Conservation (phyloP, 2,797 vertebrate genomes). For the Calcarius lapponicus region DNA sequence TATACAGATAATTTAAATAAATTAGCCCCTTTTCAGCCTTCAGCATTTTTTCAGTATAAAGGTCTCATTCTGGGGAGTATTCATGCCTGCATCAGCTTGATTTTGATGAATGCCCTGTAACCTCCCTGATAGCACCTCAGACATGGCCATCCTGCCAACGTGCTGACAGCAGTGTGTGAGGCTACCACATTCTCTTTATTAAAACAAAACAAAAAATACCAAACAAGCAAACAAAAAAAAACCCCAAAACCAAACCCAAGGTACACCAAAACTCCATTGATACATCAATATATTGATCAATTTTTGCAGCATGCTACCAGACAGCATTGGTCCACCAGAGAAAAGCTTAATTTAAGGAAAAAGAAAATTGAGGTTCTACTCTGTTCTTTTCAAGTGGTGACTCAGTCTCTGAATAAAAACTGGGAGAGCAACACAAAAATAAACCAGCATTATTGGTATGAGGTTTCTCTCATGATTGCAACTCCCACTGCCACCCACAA, state of each 20-base stretch:
- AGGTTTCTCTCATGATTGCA: neutral
- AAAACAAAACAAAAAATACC: neutral
- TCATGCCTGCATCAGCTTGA: constrained; percentile 76
- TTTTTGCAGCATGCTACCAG: neutral
- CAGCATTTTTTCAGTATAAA: constrained; percentile 74
- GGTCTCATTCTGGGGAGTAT: constrained; percentile 69
- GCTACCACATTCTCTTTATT: neutral
- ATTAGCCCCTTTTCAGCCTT: constrained; percentile 76
- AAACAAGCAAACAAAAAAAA: no score
- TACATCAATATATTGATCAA: neutral
- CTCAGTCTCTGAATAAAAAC: neutral
- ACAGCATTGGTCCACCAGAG: neutral
- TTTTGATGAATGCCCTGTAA: constrained; percentile 75
- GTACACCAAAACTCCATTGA: neutral
- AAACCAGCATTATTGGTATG: neutral
- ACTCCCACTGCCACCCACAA: neutral
- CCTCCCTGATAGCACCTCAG: constrained; percentile 67
- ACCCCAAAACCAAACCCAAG: neutral
- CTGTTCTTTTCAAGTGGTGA: neutral
- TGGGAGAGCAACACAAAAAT: neutral
- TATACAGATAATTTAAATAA: constrained; percentile 78
- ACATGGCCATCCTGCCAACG: constrained; percentile 20
- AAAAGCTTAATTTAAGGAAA: neutral
- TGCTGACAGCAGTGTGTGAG: constrained; percentile 32
- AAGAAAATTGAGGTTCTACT: neutral